Conservation (phyloP, 1,140 invertebrate species). For the Drosophila insularis region DNA sequence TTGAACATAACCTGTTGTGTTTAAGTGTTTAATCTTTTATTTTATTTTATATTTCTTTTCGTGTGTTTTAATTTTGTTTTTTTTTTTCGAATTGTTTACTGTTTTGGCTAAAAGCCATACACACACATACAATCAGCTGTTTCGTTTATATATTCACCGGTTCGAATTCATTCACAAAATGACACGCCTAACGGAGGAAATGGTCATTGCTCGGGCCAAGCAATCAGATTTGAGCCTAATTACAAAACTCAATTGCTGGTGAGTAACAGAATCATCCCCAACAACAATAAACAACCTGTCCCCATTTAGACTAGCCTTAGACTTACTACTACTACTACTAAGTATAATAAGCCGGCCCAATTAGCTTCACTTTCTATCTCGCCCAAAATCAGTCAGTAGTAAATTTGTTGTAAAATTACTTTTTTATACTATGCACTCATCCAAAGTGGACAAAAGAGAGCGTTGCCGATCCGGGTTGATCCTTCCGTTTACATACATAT, state of each 20-base stretch:
- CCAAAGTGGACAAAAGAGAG: too few relatives aligned
- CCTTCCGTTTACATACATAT: too few relatives aligned
- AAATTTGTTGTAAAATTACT: too few relatives aligned
- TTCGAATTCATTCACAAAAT: slow-evolving; percentile 82
- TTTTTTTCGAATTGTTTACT: slow-evolving; percentile 51
- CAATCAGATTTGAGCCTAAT: slow-evolving; percentile 91
- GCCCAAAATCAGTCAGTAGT: too few relatives aligned
- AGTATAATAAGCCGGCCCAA: too few relatives aligned
- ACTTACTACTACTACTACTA: too few relatives aligned
- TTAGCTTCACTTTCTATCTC: too few relatives aligned
- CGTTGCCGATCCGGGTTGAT: too few relatives aligned
- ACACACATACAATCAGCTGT: slow-evolving; percentile 28
- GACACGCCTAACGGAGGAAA: slow-evolving; percentile 93
- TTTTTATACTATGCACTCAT: too few relatives aligned
- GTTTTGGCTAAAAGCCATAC: slow-evolving; percentile 14
- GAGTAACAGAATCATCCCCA: slow-evolving; percentile 79
- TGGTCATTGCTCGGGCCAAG: slow-evolving; percentile 94
- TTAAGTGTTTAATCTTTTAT: not conserved
- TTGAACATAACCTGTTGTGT: slow-evolving; percentile 9
- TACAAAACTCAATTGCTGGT: slow-evolving; percentile 96
- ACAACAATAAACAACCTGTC: not conserved
- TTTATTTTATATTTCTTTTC: not conserved
- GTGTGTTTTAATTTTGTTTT: not conserved
- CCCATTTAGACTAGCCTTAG: not conserved
- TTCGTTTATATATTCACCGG: slow-evolving; percentile 14